Evolutionary conservation across 2,888 invertebrate species (phyloP), one percentile per base, ranked within the genome.

Genomic region (Spatulosminthurus flaviceps): DNA sequence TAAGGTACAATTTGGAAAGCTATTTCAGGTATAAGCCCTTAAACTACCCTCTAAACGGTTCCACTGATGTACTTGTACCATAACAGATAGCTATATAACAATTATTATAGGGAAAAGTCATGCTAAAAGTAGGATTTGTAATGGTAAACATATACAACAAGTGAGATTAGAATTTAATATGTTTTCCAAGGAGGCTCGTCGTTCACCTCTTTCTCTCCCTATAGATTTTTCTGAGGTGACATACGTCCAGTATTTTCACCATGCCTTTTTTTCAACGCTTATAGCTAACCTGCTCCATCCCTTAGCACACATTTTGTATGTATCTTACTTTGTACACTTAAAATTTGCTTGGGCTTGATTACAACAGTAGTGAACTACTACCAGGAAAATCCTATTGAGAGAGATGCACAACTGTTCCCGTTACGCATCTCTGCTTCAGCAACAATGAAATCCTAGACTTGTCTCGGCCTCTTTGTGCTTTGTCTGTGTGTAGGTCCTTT

Each of bases 371-470:
- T 19, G n/a, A n/a, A n/a, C 51, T 51, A n/a, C 16, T 16, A n/a
- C n/a, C n/a, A 67, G 29, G n/a, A n/a, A n/a, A n/a, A n/a, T n/a
- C n/a, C 28, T 67, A 67, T 67, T 26, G 34, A 41, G 41, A 28
- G 69, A 72, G 42, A 72, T 26, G 66, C 60, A 71, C 81, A 81
- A 81, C 79, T 81, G 81, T 81, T 81, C 81, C 76, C 66, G 81
- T 81, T 81, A 34, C 81, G 81, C 81, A 81, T 81, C 81, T 79
- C 72, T 79, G 79, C 26, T 22, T 61, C 29, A 21, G 9, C 77
- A 69, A 67, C 77, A 77, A 77, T 69, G 69, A 70, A 67, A 70
- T 26, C n/a, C 26, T 26, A 28, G 42, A 66, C 22, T 66, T 70
- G 34, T 67, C 66, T 66, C 43, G 60, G 29, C 61, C 61, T 60